Base-by-base conservation (phyloP, 2,888 invertebrate species). In the Ophion ventricosus region DNA sequence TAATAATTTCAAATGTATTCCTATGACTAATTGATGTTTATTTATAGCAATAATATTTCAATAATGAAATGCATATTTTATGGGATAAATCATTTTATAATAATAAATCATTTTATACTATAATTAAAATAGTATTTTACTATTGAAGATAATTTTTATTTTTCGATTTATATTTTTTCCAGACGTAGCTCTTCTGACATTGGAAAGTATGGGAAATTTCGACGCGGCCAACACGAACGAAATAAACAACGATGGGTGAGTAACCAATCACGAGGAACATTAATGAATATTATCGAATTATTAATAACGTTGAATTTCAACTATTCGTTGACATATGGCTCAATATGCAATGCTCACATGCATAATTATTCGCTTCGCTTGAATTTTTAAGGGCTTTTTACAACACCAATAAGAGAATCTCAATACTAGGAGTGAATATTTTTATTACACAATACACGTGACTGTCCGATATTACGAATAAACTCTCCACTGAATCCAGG, bases 101-200 rank as follows among this genome's bases (percentile, higher is more conserved):
- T 35, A 35, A 7, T 7, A 35, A 35, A 35, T 35, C 5, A 5
- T 35, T 7, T 8, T 35, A 35, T 35, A 35, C 7, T 5, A 35
- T 35, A 35, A 35, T 35, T 1, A 35, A 35, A 35, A 35, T 8
- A 35, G 7, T 35, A 4, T 35, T 35, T 8, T 35, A 35, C 35
- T 5, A 35, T 35, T 35, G 35, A 35, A 35, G 3, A 8, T 5
- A 4, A 49, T 49, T 10, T 57, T 57, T 20, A 57, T 23, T 5
- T 5, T 23, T 20, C 10, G 25, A 70, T 54, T n/a, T 23, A 10
- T 43, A 7, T 64, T 25, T 26, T 26, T 82, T 78, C 74, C 61
- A 87, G 87, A 83, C 61, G 80, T 84, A 11, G 43, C 84, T 35
- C 79, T 86, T n/a, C 67, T 87, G 35, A 82, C 85, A 29, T 49